phyloP scores from a whole-genome alignment of 2,888 invertebrate genomes.

The Mactromeris polynyma region DNA sequence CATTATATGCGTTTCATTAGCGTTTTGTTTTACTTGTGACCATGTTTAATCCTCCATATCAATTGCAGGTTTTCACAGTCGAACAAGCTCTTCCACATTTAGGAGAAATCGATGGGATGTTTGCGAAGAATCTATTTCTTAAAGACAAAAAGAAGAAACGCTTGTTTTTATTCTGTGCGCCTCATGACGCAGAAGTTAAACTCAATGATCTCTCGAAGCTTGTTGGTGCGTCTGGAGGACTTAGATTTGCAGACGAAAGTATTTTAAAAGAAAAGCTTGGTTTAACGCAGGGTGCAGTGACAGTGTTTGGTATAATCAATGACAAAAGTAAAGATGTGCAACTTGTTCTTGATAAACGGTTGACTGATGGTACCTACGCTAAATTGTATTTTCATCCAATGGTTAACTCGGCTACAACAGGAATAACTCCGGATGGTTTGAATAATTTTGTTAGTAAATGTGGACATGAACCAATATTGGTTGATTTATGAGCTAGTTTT shows the following conservation, averaged over 20 bases:
- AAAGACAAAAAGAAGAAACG: slow-evolving; percentile 87
- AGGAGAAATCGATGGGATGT: slow-evolving; percentile 80
- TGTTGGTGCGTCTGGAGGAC: slow-evolving; percentile 83
- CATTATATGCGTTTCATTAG: too few species aligned
- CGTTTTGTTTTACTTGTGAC: background rate
- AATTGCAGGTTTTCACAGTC: slow-evolving; percentile 86
- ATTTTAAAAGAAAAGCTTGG: slow-evolving; percentile 84
- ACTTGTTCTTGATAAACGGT: slow-evolving; percentile 79
- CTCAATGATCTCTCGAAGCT: slow-evolving; percentile 84
- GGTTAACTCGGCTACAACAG: slow-evolving; percentile 83
- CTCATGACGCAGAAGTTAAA: slow-evolving; percentile 84
- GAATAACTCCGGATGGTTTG: slow-evolving; percentile 77
- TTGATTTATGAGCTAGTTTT: slow-evolving; percentile 46
- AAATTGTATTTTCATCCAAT: slow-evolving; percentile 85
- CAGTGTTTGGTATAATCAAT: slow-evolving; percentile 86
- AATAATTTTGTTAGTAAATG: slow-evolving; percentile 77
- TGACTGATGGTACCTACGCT: slow-evolving; percentile 78
- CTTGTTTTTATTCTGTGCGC: slow-evolving; percentile 85
- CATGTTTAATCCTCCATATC: background rate
- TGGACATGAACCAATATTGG: slow-evolving; percentile 75
- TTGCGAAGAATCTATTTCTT: slow-evolving; percentile 87
- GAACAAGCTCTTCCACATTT: slow-evolving; percentile 85
- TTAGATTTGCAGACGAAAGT: slow-evolving; percentile 85
- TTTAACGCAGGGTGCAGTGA: slow-evolving; percentile 86
- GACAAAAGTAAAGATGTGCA: slow-evolving; percentile 83